Evolutionary conservation across 1,140 invertebrate genomes (phyloP).

Genomic region (Augochlora pura): DNA sequence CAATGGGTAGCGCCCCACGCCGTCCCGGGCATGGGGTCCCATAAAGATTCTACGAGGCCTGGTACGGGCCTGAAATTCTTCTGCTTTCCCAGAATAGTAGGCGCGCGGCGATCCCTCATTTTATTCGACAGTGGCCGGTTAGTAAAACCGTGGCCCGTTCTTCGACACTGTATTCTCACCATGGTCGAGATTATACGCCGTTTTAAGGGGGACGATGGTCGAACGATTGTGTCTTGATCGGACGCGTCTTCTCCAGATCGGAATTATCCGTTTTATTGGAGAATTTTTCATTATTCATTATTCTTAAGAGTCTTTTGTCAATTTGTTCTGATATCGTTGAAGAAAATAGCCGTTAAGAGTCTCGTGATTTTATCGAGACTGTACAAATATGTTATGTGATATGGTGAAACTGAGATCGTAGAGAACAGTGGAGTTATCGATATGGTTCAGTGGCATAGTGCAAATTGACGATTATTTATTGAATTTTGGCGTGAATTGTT

Average conservation of each 20-base stretch:
- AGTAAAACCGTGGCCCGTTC: slow-evolving; percentile 6
- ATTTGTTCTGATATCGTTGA: no score
- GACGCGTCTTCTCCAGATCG: background rate
- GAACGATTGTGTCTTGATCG: background rate
- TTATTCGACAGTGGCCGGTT: slow-evolving; percentile 20
- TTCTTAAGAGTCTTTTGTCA: no score
- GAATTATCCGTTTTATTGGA: background rate
- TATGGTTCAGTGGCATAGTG: no score
- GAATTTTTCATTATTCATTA: no score
- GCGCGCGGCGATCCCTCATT: slow-evolving; percentile 54
- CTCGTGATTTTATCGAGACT: no score
- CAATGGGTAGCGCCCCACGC: slow-evolving; percentile 56
- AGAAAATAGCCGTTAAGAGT: no score
- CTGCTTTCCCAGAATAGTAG: slow-evolving; percentile 50
- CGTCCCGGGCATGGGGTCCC: slow-evolving; percentile 54
- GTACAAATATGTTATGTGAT: no score
- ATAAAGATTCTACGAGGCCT: slow-evolving; percentile 54
- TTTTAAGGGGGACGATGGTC: background rate
- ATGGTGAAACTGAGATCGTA: no score
- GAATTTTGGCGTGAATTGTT: no score
- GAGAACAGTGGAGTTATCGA: no score
- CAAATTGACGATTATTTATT: no score
- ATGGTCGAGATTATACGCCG: slow-evolving; percentile 12
- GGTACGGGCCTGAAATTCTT: slow-evolving; percentile 52
- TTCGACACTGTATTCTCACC: slow-evolving; percentile 13